Percentiles rank a stretch among this genome's conserved stretches.
These are phyloP conservation scores for Sebastes schlegelii DNA, from an alignment of 2,113 vertebrate genomes.

Conservation along the genomic window DNA sequence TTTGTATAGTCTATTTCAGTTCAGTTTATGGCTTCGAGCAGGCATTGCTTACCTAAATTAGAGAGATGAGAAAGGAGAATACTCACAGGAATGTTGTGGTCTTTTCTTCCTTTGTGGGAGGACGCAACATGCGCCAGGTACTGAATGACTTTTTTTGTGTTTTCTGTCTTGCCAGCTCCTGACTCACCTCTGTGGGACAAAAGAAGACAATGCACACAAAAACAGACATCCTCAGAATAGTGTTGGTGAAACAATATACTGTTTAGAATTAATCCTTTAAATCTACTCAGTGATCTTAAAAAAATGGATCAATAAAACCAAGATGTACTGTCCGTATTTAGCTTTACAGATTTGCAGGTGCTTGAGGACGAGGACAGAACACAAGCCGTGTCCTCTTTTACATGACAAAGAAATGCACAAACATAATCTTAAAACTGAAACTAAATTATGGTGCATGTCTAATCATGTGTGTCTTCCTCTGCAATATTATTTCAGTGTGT, in stretches of 20 bases:
- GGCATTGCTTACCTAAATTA: neutral
- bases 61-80: neutral
- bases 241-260: slow-evolving; percentile 1
- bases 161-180: slow-evolving; percentile 98
- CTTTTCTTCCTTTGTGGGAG: slow-evolving; percentile 98
- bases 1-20: neutral
- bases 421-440: slow-evolving; percentile 5
- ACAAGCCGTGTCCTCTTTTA: neutral
- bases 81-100: slow-evolving; percentile 98
- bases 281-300: neutral
- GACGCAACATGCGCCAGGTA: slow-evolving; percentile 98
- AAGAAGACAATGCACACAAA: slow-evolving; percentile 14
- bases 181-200: slow-evolving; percentile 92
- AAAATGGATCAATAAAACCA: neutral
- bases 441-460: slow-evolving; percentile 4
- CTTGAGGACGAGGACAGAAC: neutral
- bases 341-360: neutral
- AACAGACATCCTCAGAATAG: slow-evolving; percentile 27
- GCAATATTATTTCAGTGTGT: slow-evolving; percentile 1
- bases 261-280: neutral
- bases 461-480: slow-evolving; percentile 13
- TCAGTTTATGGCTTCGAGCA: neutral
- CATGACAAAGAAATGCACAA: neutral
- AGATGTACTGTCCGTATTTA: neutral
- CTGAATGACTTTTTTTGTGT: slow-evolving; percentile 99